A percentile compares a stretch with the other conserved stretches of the same genome.
Evolutionary conservation across 2,797 vertebrate species (phyloP).

Genomic region (Scomberomorus guttatus): DNA sequence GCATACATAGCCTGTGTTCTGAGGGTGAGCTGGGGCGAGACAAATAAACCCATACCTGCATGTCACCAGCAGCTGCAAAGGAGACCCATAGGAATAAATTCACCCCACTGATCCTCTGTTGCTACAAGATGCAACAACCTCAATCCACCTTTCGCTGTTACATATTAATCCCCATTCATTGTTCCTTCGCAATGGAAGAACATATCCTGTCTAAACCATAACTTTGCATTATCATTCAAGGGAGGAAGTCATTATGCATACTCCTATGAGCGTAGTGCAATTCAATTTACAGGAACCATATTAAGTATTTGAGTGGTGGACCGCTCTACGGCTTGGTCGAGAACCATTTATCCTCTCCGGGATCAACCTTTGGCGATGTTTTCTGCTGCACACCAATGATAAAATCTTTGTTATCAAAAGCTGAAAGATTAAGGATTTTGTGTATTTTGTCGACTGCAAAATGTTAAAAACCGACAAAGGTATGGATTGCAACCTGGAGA

Average conservation of each 20-base stretch:
- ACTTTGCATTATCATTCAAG: conserved; percentile 43
- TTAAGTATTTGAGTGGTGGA: conserved; percentile 20
- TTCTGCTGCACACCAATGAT: neutral
- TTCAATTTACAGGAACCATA: conserved; percentile 47
- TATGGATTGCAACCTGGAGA: neutral
- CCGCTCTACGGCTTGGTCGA: neutral
- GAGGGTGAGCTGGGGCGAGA: conserved; percentile 31
- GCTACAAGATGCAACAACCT: conserved; percentile 12
- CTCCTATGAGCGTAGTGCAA: conserved; percentile 18
- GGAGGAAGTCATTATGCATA: conserved; percentile 48
- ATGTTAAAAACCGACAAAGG: neutral
- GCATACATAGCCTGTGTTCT: neutral
- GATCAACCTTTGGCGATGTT: neutral
- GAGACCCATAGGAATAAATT: conserved; percentile 14
- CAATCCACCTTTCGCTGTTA: conserved; percentile 8
- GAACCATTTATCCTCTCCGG: neutral
- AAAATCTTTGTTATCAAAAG: conserved; percentile 2
- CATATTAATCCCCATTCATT: conserved; percentile 35
- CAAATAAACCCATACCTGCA: conserved; percentile 42
- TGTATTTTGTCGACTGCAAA: neutral
- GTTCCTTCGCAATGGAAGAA: conserved; percentile 1
- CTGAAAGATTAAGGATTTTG: conserved; percentile 18
- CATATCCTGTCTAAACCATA: conserved; percentile 14
- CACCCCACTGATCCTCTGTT: conserved; percentile 20
- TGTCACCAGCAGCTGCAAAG: conserved; percentile 13